Evolutionary conservation across 2,113 vertebrate genomes (phyloP).

Genomic region (Pygoscelis adeliae): DNA sequence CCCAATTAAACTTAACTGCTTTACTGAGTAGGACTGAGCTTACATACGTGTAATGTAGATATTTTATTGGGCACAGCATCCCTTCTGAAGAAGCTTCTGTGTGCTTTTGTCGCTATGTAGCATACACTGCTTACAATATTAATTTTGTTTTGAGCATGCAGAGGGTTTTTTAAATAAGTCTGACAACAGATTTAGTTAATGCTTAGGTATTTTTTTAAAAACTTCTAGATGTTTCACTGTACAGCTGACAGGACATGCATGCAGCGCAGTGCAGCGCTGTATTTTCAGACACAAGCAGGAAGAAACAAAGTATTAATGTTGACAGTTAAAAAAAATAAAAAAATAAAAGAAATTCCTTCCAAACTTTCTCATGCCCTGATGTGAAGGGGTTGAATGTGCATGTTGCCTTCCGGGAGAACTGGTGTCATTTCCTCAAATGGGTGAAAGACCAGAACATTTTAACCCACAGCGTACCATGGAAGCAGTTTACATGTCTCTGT

Average conservation of each 20-base stretch:
- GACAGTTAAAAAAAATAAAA: background rate
- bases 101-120: background rate
- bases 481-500: background rate
- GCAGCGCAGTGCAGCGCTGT: background rate
- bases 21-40: background rate
- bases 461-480: background rate
- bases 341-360: slow-evolving; percentile 1
- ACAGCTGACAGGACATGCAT: background rate
- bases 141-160: background rate
- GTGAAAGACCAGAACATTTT: slow-evolving; percentile 35
- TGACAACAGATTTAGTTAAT: background rate
- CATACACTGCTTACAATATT: background rate
- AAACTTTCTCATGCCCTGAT: slow-evolving; percentile 65
- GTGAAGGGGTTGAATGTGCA: slow-evolving; percentile 43
- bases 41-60: background rate
- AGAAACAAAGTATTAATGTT: slow-evolving; percentile 63
- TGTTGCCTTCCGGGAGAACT: slow-evolving; percentile 48
- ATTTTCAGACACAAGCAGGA: slow-evolving; percentile 37
- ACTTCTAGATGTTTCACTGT: background rate
- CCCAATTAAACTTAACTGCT: background rate
- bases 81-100: background rate
- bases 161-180: background rate
- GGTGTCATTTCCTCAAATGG: slow-evolving; percentile 64
- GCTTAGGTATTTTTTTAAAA: background rate
- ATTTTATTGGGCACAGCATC: background rate